Base-by-base conservation (phyloP, 2,888 invertebrate genomes). In the Malthinus seriepunctatus region DNA sequence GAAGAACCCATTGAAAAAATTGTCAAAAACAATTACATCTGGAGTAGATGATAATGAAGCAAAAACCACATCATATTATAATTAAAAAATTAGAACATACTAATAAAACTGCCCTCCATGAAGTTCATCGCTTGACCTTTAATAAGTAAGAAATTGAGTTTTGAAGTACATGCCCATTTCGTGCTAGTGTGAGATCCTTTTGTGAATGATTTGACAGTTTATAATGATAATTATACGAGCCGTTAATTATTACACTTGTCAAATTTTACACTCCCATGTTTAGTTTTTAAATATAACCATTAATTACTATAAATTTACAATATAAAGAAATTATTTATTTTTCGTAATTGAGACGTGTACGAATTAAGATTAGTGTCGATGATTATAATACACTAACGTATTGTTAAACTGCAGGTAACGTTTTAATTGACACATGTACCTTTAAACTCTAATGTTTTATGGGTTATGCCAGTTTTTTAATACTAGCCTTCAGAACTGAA, bases 161-260 rank as follows among this genome's bases (percentile, higher is more conserved):
- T 23, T 23, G 23, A 23, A 23, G 23, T 5, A 23, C 23, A 49
- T 38, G 10, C 32, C 9, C 49, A 51, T 42, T 39, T 12, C 35
- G 31, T 39, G 51, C 11, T 11, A 51, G 45, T 35, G 35, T 32
- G 44, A 45, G 51, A 51, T 51, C 44, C 31, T 51, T 51, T 45
- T 51, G 31, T 45, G 51, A 51, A 35, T 45, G 51, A 45, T 51
- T 51, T 51, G 51, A 45, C 51, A 51, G 51, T 51, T 35, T 23
- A 23, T 51, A 51, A 51, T 51, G 51, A 51, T 51, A 51, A 51
- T 51, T 51, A 51, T 51, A 14, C 35, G 31, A 23, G 42, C 31
- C 51, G 51, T 51, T 51, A 51, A 51, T 51, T 51, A 51, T 45
- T 51, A 51, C 51, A 51, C 51, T 51, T 51, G 51, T 51, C 51